These are phyloP conservation scores for Antennarius striatus DNA, from an alignment of 2,113 vertebrate genomes.

Conservation along the genomic window DNA sequence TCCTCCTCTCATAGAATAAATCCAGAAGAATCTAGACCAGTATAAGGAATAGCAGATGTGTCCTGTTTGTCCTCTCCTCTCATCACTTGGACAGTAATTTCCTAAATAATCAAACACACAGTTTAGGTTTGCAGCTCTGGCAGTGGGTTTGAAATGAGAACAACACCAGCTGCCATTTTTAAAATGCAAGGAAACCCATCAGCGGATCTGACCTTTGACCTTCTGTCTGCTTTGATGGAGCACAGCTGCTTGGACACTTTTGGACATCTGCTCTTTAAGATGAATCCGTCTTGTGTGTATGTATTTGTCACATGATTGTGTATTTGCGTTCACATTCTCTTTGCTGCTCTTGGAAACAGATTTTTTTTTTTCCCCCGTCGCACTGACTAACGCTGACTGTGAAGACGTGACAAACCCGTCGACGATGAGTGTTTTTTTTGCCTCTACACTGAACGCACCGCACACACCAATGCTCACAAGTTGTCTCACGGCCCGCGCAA, in stretches of 20 bases:
- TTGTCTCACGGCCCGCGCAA: slow-evolving; percentile 29
- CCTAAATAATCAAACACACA: too few species aligned
- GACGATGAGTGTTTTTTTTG: slow-evolving; percentile 28
- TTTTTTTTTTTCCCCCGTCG: background rate
- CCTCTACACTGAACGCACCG: slow-evolving; percentile 28
- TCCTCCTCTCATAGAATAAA: too few species aligned
- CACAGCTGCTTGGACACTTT: slow-evolving; percentile 35
- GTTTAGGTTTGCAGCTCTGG: background rate
- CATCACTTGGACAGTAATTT: too few species aligned
- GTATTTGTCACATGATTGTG: too few species aligned
- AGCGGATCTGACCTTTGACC: slow-evolving; percentile 41
- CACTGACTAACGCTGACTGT: too few species aligned
- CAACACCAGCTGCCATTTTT: slow-evolving; percentile 39
- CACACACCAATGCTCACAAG: slow-evolving; percentile 12
- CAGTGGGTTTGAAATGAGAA: background rate
- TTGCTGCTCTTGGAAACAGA: slow-evolving; percentile 2
- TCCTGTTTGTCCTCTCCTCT: too few species aligned
- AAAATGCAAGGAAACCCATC: slow-evolving; percentile 8
- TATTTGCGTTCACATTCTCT: too few species aligned
- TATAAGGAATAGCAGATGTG: too few species aligned
- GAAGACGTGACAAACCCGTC: slow-evolving; percentile 23
- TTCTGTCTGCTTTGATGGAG: background rate
- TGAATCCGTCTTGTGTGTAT: background rate
- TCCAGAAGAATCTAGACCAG: too few species aligned
- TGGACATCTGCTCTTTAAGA: background rate